These are phyloP conservation scores for Halictus ligatus DNA, from an alignment of 2,888 invertebrate genomes.

Conservation along the genomic window DNA sequence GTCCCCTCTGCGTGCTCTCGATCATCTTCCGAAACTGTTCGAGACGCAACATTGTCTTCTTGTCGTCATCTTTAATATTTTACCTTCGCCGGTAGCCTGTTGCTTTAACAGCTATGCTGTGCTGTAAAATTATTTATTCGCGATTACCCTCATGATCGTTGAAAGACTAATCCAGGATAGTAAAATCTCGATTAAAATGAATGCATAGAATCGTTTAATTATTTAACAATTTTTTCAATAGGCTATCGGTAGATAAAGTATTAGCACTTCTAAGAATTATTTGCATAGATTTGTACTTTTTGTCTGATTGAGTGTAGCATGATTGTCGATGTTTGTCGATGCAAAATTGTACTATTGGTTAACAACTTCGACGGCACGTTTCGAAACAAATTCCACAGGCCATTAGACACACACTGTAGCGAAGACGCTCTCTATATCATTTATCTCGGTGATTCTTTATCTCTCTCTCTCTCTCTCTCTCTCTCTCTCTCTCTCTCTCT, in stretches of 20 bases:
- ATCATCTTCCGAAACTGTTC: background rate
- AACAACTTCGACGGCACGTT: background rate
- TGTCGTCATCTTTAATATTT: background rate
- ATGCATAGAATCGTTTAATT: too few species aligned
- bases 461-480: background rate
- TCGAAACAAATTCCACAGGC: background rate
- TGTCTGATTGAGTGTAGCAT: background rate
- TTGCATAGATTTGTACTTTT: background rate
- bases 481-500: background rate
- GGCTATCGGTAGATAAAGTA: too few species aligned
- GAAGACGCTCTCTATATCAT: background rate
- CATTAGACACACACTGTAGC: background rate
- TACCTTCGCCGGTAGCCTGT: background rate
- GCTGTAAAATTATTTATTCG: too few species aligned
- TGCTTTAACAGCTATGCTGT: background rate
- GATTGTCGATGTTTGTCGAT: background rate
- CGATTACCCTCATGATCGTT: too few species aligned
- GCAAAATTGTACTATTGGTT: background rate
- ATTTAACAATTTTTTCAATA: too few species aligned
- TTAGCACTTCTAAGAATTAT: background rate
- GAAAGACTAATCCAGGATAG: too few species aligned
- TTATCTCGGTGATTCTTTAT: constrained; percentile 6
- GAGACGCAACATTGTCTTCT: background rate
- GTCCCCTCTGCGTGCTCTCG: background rate
- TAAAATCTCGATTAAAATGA: too few species aligned